phyloP scores from a whole-genome alignment of 2,888 invertebrate species.

The Rhagonycha fulva region DNA sequence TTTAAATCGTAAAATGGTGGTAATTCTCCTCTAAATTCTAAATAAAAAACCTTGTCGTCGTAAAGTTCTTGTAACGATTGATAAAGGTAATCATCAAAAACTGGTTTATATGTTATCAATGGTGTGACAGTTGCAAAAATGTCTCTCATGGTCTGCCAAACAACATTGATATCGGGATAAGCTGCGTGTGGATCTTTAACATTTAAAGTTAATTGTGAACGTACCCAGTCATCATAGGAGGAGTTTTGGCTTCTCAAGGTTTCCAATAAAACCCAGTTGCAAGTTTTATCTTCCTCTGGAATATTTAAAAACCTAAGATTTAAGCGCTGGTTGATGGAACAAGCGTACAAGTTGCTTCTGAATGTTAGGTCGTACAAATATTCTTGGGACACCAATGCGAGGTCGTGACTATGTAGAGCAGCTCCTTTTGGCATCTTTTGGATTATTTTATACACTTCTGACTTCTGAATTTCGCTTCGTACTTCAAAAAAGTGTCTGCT shows the following conservation, averaged over 20 bases:
- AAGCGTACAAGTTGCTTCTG: conserved; percentile 60
- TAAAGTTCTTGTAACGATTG: conserved; percentile 61
- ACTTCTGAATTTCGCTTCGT: conserved; percentile 61
- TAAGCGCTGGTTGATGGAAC: conserved; percentile 34
- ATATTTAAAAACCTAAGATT: conserved; percentile 34
- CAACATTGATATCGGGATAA: conserved; percentile 51
- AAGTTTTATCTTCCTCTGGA: conserved; percentile 19
- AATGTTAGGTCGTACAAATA: conserved; percentile 68
- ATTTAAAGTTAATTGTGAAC: conserved; percentile 33
- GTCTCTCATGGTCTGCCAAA: conserved; percentile 58
- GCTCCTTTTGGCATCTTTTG: conserved; percentile 75
- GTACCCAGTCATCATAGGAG: conserved; percentile 37
- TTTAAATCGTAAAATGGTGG: conserved; percentile 61
- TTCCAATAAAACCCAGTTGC: conserved; percentile 57
- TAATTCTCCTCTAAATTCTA: conserved; percentile 63
- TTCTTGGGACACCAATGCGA: conserved; percentile 64
- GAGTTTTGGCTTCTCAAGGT: conserved; percentile 46
- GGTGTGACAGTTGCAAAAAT: conserved; percentile 55
- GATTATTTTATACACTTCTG: conserved; percentile 69
- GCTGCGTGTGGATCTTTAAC: conserved; percentile 40
- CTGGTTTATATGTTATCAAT: conserved; percentile 59
- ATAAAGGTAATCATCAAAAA: conserved; percentile 61
- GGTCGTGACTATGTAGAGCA: conserved; percentile 70
- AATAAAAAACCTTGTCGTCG: conserved; percentile 66
- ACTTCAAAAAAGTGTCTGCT: conserved; percentile 69